These are phyloP conservation scores for Sapayoa aenigma DNA, from an alignment of 2,113 vertebrate genomes.

Conservation along the genomic window DNA sequence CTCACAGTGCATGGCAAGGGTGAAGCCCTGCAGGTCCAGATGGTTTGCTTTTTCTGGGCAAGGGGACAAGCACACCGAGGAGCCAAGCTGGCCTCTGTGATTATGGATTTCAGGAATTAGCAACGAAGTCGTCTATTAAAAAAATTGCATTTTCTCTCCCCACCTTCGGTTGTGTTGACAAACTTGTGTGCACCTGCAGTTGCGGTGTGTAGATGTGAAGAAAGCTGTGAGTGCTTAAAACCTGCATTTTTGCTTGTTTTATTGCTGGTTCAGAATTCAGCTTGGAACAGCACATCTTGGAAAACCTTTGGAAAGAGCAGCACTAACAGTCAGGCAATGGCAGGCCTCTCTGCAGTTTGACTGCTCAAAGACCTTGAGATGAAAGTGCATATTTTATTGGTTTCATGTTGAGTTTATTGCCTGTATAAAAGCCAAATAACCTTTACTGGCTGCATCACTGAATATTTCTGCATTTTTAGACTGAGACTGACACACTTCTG, in stretches of 20 bases:
- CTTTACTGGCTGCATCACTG: background rate
- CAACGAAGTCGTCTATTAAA: background rate
- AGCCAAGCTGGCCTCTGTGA: background rate
- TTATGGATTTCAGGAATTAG: background rate
- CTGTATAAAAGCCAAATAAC: background rate
- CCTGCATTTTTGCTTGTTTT: background rate
- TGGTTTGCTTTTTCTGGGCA: background rate
- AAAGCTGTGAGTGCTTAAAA: background rate
- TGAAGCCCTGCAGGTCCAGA: background rate
- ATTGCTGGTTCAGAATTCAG: background rate
- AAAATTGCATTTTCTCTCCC: background rate
- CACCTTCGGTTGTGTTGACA: background rate
- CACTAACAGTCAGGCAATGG: background rate
- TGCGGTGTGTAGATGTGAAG: background rate
- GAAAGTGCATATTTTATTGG: background rate
- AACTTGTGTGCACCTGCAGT: background rate
- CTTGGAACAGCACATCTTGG: background rate
- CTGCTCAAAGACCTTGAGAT: background rate
- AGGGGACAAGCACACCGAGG: background rate
- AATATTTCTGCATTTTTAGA: background rate
- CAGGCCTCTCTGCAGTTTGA: background rate
- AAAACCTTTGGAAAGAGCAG: background rate
- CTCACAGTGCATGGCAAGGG: background rate
- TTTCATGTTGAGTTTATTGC: conserved; percentile 11
- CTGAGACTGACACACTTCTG: background rate